A percentile compares a stretch with the other conserved stretches of the same genome.
Conservation (phyloP, 2,113 vertebrate genomes). For the Anguilla japonica region DNA sequence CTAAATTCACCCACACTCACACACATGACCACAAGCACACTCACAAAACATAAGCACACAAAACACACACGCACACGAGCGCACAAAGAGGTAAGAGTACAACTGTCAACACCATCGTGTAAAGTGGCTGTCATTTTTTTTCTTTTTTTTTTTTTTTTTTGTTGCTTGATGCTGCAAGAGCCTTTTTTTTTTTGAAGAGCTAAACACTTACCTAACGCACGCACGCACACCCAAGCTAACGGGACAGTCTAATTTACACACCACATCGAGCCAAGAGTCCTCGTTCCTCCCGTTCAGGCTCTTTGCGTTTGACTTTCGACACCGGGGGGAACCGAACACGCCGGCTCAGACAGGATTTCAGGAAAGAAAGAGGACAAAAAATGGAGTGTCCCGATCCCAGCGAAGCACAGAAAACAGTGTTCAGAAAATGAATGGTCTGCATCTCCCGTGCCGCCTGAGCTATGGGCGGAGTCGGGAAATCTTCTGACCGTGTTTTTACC, state of each 20-base stretch:
- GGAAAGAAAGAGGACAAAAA: background rate
- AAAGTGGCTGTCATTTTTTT: background rate
- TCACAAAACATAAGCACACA: background rate
- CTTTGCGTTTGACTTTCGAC: background rate
- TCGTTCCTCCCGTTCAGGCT: background rate
- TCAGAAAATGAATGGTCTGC: background rate
- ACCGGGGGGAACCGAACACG: background rate
- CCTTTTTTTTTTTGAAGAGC: background rate
- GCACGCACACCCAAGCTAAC: background rate
- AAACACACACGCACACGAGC: background rate
- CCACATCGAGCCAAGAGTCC: background rate
- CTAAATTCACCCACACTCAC: constrained; percentile 41
- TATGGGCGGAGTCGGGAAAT: background rate
- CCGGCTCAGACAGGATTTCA: background rate
- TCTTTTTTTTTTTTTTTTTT: background rate
- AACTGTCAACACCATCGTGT: background rate
- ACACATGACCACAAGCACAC: background rate
- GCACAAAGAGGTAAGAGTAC: constrained; percentile 7
- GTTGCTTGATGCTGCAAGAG: constrained; percentile 8
- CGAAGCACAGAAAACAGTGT: background rate
- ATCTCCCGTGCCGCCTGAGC: background rate
- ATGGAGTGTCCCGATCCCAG: background rate
- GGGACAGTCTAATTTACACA: background rate
- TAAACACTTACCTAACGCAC: constrained; percentile 1
- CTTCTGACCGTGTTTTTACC: background rate